Percentiles rank a stretch among this genome's conserved stretches.
These are phyloP conservation scores for Datnioides undecimradiatus DNA, from an alignment of 2,113 vertebrate species.

Conservation along the genomic window DNA sequence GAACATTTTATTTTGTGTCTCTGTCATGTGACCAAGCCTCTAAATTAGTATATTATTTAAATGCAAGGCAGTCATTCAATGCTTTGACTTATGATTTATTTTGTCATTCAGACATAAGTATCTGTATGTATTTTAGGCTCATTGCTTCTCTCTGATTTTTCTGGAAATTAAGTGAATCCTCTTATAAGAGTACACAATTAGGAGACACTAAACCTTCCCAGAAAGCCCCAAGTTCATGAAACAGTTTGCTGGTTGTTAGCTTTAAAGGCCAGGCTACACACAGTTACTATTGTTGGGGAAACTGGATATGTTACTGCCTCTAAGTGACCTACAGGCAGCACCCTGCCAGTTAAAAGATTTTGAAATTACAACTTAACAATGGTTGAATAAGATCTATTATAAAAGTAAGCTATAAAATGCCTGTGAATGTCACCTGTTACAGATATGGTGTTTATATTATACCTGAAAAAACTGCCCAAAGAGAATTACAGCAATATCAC, in stretches of 20 bases:
- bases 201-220: background rate
- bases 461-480: background rate
- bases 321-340: background rate
- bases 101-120: constrained; percentile 16
- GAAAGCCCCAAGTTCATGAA: constrained; percentile 14
- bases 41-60: background rate
- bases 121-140: background rate
- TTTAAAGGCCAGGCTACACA: background rate
- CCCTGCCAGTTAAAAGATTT: background rate
- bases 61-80: too few relatives aligned
- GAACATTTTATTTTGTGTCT: too few relatives aligned
- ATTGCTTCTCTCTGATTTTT: background rate
- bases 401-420: background rate
- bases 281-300: background rate
- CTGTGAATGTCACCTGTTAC: background rate
- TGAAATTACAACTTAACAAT: background rate
- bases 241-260: background rate
- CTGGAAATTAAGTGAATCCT: background rate
- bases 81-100: background rate
- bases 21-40: too few relatives aligned
- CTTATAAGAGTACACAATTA: background rate
- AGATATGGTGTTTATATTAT: background rate
- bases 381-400: background rate
- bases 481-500: background rate
- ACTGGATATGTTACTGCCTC: background rate